These are phyloP conservation scores for Lamellibrachia luymesi DNA, from an alignment of 1,140 invertebrate species.

Conservation along the genomic window DNA sequence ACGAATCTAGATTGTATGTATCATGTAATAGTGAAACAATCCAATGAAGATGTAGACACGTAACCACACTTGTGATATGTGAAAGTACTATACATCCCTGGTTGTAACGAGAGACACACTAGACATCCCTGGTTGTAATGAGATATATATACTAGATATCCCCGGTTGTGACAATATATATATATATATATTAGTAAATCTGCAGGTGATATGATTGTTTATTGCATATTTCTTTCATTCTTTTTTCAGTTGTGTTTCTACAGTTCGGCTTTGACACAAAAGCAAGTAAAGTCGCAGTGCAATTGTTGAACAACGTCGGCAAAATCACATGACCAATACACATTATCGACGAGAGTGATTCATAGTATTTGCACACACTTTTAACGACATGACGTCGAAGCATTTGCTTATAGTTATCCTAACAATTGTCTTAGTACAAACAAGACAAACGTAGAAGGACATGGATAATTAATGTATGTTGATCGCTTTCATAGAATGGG, in stretches of 20 bases:
- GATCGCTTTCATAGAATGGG: background rate
- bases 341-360: background rate
- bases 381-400: background rate
- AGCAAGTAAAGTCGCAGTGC: background rate
- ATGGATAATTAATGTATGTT: background rate
- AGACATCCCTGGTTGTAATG: background rate
- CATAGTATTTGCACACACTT: background rate
- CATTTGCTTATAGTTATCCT: background rate
- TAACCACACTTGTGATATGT: no score
- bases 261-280: background rate
- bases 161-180: background rate
- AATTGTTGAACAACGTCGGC: background rate
- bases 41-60: no score
- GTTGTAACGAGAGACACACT: background rate
- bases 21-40: no score
- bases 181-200: background rate
- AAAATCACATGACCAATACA: background rate
- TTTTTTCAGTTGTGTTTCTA: background rate
- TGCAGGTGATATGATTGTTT: background rate
- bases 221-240: background rate
- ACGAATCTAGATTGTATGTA: no score
- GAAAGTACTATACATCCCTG: background rate
- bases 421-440: no score
- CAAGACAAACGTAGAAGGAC: background rate
- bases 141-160: background rate